These are phyloP conservation scores for Nipponacmea schrenckii DNA, from an alignment of 2,888 invertebrate genomes.

Conservation along the genomic window DNA sequence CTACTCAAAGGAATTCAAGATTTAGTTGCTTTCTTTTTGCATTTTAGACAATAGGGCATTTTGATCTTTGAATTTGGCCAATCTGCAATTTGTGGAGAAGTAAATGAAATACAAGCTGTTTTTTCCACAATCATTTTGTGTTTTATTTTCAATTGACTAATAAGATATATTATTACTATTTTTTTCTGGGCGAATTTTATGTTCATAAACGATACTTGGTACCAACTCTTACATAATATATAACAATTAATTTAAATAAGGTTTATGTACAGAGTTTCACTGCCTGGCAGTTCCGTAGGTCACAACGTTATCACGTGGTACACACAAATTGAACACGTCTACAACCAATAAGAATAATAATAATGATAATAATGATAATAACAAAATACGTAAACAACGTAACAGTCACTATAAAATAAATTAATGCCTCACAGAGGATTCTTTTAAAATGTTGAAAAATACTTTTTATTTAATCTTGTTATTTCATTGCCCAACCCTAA, in stretches of 20 bases:
- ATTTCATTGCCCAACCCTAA: too few relatives aligned
- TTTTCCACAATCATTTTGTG: neutral
- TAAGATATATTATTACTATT: slow-evolving; percentile 4
- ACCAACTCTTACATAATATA: neutral
- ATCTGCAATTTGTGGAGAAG: too few relatives aligned
- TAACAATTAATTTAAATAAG: neutral
- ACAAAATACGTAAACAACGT: neutral
- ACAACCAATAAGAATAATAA: slow-evolving; percentile 4
- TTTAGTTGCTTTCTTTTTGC: too few relatives aligned
- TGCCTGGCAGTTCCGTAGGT: neutral
- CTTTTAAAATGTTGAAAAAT: too few relatives aligned
- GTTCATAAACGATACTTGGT: neutral
- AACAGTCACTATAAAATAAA: neutral
- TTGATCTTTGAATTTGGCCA: neutral
- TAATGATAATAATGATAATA: neutral
- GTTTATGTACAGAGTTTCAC: slow-evolving; percentile 1
- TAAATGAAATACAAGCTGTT: neutral
- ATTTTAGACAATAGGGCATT: too few relatives aligned
- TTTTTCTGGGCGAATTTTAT: neutral
- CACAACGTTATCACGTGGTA: slow-evolving; percentile 4
- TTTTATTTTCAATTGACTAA: slow-evolving; percentile 1
- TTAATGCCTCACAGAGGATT: too few relatives aligned
- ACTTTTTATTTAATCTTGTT: too few relatives aligned
- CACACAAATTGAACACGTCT: slow-evolving; percentile 2
- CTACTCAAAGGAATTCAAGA: too few relatives aligned